Evolutionary conservation across 2,113 vertebrate genomes (phyloP).

Genomic region (Cebus imitator): DNA sequence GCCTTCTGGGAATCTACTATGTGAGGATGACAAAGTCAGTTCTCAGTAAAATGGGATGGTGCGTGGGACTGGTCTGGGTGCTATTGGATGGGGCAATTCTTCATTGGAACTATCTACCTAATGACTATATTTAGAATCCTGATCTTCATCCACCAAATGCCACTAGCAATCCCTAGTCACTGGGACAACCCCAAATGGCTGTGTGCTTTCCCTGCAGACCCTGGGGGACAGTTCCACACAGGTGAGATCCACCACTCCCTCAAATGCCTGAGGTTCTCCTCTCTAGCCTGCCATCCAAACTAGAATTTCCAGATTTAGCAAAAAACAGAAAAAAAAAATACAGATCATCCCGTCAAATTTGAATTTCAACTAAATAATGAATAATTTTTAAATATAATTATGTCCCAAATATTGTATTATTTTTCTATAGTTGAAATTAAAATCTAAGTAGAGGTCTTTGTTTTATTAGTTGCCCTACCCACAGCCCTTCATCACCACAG

Average conservation of each 20-base stretch:
- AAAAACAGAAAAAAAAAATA: not conserved
- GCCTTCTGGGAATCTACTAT: not conserved
- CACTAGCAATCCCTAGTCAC: not conserved
- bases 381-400: not conserved
- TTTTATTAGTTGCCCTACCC: not conserved
- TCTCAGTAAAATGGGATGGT: not conserved
- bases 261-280: not conserved
- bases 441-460: not conserved
- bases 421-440: not conserved
- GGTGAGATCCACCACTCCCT: not conserved
- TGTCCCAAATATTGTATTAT: not conserved
- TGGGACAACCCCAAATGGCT: not conserved
- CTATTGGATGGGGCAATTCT: not conserved
- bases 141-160: not conserved
- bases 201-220: not conserved
- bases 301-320: not conserved
- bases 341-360: not conserved
- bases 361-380: conserved; percentile 31
- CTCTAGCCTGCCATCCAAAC: not conserved
- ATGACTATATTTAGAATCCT: not conserved
- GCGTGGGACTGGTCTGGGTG: not conserved
- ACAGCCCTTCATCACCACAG: not conserved
- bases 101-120: not conserved
- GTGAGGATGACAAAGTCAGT: not conserved
- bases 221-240: not conserved